Percentiles rank a stretch among this genome's conserved stretches.
phyloP scores from a whole-genome alignment of 2,888 invertebrate species.

The Melanophora roralis region DNA sequence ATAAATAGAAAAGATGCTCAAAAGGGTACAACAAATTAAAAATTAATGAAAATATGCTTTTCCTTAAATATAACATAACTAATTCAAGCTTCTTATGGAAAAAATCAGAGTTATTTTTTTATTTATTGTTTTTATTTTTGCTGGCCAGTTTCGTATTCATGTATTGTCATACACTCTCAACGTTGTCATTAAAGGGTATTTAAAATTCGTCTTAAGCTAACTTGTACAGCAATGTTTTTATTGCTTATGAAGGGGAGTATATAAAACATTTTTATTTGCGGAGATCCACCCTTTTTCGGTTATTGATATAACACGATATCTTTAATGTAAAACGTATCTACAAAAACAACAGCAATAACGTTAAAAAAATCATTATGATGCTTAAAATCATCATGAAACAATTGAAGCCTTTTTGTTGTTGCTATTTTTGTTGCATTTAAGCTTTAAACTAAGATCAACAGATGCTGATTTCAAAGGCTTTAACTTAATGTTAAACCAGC shows the following conservation, averaged over 20 bases:
- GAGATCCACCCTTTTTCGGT: constrained; percentile 76
- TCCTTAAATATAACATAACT: too few relatives aligned
- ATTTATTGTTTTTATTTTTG: too few relatives aligned
- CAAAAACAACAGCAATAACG: constrained; percentile 16
- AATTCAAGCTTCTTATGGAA: too few relatives aligned
- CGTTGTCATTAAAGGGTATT: too few relatives aligned
- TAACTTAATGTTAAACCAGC: constrained; percentile 1
- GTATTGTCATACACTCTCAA: too few relatives aligned
- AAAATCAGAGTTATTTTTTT: too few relatives aligned
- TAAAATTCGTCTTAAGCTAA: too few relatives aligned
- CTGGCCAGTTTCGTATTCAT: too few relatives aligned
- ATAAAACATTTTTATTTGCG: constrained; percentile 65
- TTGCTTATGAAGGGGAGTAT: constrained; percentile 54
- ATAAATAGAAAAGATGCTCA: too few relatives aligned
- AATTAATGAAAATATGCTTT: too few relatives aligned
- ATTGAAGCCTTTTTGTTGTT: constrained; percentile 38
- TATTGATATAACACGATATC: constrained; percentile 76
- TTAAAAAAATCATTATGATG: constrained; percentile 52
- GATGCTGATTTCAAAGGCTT: constrained; percentile 55
- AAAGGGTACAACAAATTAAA: too few relatives aligned
- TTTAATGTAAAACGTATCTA: constrained; percentile 38
- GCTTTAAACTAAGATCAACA: constrained; percentile 53
- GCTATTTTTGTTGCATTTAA: neutral
- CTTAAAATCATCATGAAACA: constrained; percentile 53
- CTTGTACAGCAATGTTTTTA: too few relatives aligned